These are phyloP conservation scores for Lerista edwardsae DNA, from an alignment of 2,797 vertebrate genomes.

Conservation along the genomic window DNA sequence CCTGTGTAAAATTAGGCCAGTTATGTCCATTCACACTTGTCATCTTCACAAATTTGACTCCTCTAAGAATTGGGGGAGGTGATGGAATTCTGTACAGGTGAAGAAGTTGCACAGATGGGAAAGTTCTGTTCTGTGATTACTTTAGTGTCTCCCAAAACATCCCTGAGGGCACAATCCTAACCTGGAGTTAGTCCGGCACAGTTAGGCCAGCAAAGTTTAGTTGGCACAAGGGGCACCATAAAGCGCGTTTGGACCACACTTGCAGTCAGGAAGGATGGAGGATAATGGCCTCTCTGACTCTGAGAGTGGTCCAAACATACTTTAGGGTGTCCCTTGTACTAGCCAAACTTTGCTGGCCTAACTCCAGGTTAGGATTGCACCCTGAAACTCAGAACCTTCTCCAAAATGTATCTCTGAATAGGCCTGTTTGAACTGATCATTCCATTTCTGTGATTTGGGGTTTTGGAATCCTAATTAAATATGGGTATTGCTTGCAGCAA, in stretches of 20 bases:
- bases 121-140: not conserved
- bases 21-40: not conserved
- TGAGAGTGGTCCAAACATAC: too few relatives aligned
- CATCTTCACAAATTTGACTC: not conserved
- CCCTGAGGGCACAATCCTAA: too few relatives aligned
- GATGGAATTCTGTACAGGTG: not conserved
- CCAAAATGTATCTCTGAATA: not conserved
- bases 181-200: too few relatives aligned
- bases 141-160: not conserved
- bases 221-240: too few relatives aligned
- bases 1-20: not conserved
- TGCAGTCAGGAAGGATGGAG: too few relatives aligned
- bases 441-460: not conserved
- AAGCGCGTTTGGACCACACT: too few relatives aligned
- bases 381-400: not conserved
- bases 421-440: not conserved
- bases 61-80: not conserved
- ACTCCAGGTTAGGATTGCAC: too few relatives aligned
- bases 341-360: too few relatives aligned
- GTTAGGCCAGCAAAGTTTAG: too few relatives aligned
- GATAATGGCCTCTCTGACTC: too few relatives aligned
- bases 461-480: not conserved
- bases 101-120: not conserved
- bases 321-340: too few relatives aligned
- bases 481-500: too few relatives aligned